Percentiles rank a stretch among this genome's conserved stretches.
phyloP scores from a whole-genome alignment of 2,113 vertebrate genomes.

The Sarotherodon lohbergeri region DNA sequence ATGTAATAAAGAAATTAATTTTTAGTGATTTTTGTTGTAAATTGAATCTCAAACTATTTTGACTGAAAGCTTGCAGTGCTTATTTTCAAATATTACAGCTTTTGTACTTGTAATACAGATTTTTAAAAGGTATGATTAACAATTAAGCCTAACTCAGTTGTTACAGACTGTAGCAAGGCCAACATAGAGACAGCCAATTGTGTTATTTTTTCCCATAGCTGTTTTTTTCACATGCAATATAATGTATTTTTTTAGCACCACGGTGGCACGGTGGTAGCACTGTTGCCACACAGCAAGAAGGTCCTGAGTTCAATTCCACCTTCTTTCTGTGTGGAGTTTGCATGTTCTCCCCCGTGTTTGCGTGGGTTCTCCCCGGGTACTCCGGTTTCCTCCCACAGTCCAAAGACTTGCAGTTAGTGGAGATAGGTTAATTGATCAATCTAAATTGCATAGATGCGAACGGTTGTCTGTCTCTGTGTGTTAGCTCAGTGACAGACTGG shows the following conservation, averaged over 20 bases:
- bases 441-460: background rate
- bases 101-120: background rate
- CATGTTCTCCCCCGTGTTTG: background rate
- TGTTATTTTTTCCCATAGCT: background rate
- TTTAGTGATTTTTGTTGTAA: background rate
- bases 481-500: background rate
- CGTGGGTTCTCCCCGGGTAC: background rate
- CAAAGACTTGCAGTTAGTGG: background rate
- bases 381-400: background rate
- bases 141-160: background rate
- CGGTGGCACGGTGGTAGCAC: background rate
- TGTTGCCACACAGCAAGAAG: background rate
- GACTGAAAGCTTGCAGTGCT: background rate
- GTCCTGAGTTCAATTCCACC: background rate
- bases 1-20: fast-evolving
- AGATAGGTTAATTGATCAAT: background rate
- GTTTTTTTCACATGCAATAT: background rate
- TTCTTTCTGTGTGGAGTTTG: background rate
- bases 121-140: background rate
- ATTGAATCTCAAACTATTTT: background rate
- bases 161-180: background rate
- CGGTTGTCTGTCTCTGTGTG: background rate
- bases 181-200: background rate
- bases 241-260: background rate
- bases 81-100: background rate